Percentiles rank a stretch among this genome's conserved stretches.
Evolutionary conservation across 2,113 vertebrate species (phyloP).

Genomic region (Eleginops maclovinus): DNA sequence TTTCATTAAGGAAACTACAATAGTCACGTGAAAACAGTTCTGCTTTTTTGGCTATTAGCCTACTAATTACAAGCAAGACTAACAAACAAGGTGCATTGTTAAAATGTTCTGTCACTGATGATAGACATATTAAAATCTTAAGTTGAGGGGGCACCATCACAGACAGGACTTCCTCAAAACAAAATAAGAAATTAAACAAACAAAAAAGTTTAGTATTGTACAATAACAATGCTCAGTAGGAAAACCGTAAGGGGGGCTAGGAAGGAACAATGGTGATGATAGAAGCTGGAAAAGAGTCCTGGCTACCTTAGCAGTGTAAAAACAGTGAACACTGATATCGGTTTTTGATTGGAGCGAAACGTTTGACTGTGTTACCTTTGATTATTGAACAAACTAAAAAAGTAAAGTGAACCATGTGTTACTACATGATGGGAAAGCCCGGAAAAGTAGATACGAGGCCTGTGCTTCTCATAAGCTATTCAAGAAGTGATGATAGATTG

Average conservation of each 20-base stretch:
- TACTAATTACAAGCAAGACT: neutral
- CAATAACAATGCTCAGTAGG: neutral
- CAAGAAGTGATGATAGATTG: neutral
- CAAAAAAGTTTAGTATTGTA: too few species aligned
- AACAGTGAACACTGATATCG: neutral
- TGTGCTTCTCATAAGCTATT: neutral
- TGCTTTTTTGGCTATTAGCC: neutral
- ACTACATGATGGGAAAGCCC: too few species aligned
- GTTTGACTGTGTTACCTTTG: neutral
- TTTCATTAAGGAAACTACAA: slow-evolving; percentile 86
- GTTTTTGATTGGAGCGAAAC: neutral
- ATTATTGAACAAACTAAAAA: neutral
- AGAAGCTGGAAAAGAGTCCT: neutral
- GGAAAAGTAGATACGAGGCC: neutral
- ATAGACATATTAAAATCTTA: too few species aligned
- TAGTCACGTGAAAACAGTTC: neutral
- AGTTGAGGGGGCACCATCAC: neutral
- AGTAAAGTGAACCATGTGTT: neutral
- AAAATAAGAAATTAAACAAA: neutral
- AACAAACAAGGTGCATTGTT: neutral
- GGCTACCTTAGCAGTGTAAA: neutral
- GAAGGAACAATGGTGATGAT: neutral
- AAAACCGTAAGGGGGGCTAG: too few species aligned
- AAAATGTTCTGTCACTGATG: neutral
- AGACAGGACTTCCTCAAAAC: neutral